These are phyloP conservation scores for Trematocara unimaculatum DNA, from an alignment of 2,113 vertebrate species.

Conservation along the genomic window DNA sequence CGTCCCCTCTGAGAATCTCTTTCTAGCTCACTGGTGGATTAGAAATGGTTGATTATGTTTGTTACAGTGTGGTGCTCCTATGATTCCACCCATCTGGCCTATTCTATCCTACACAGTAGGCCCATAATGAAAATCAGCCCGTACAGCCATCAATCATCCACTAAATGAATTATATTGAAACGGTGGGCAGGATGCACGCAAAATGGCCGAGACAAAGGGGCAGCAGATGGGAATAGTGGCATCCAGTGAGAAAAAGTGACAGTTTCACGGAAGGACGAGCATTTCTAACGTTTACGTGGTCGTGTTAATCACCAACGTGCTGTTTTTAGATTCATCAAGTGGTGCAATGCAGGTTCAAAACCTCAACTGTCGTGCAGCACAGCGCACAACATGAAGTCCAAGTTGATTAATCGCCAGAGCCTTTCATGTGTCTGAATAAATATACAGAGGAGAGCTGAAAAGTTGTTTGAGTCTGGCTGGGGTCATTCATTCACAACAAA, in stretches of 20 bases:
- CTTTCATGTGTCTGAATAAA: slow-evolving; percentile 57
- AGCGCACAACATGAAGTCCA: slow-evolving; percentile 31
- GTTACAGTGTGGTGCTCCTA: background rate
- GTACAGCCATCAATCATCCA: slow-evolving; percentile 16
- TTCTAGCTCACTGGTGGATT: slow-evolving; percentile 48
- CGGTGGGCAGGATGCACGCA: background rate
- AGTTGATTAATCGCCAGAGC: slow-evolving; percentile 50
- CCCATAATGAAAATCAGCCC: slow-evolving; percentile 23
- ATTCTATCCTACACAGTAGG: background rate
- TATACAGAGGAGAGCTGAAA: slow-evolving; percentile 47
- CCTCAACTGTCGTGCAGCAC: slow-evolving; percentile 42
- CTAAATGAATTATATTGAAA: slow-evolving; percentile 31
- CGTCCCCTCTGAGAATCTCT: background rate
- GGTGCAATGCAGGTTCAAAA: slow-evolving; percentile 1
- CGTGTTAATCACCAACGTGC: background rate
- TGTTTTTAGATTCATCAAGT: background rate
- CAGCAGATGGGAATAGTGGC: slow-evolving; percentile 10
- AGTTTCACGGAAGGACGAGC: background rate
- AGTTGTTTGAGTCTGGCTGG: slow-evolving; percentile 43
- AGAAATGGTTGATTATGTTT: slow-evolving; percentile 43
- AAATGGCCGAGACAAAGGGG: background rate
- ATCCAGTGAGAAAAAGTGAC: background rate
- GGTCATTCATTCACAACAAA: slow-evolving; percentile 43
- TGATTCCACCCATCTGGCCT: slow-evolving; percentile 38
- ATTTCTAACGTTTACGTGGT: background rate